These are phyloP conservation scores for Numida meleagris DNA, from an alignment of 2,113 vertebrate species.

Conservation along the genomic window DNA sequence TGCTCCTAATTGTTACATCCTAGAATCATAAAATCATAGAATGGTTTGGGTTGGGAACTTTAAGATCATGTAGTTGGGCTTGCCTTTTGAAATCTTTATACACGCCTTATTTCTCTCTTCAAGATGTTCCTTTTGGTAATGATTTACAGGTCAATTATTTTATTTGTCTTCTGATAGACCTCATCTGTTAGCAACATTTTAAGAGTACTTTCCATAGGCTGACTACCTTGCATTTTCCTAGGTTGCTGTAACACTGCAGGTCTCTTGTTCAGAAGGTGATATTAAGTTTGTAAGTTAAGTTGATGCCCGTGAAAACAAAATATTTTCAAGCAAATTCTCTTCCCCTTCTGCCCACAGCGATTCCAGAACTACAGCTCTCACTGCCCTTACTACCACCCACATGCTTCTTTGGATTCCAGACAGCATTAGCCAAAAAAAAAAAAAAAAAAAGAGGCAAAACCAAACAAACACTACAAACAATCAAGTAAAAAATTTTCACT, in stretches of 20 bases:
- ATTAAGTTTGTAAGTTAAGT: neutral
- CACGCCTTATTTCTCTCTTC: neutral
- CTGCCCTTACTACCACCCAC: neutral
- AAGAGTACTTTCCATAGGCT: neutral
- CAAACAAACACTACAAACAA: neutral
- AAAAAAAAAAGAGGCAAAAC: too few species aligned
- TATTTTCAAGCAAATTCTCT: neutral
- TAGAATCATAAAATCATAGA: neutral
- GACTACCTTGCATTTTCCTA: neutral
- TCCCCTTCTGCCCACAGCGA: neutral
- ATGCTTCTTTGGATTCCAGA: neutral
- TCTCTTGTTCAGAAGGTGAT: neutral
- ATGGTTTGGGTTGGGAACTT: too few species aligned
- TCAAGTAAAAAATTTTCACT: neutral
- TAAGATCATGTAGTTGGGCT: neutral
- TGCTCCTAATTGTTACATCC: neutral
- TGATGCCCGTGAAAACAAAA: neutral
- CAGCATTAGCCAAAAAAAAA: neutral
- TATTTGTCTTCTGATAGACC: slow-evolving; percentile 4
- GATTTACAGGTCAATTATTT: slow-evolving; percentile 9
- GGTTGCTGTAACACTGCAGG: neutral
- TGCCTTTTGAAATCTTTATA: neutral
- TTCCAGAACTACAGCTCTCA: neutral
- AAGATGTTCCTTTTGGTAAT: neutral
- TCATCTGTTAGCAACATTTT: neutral